A percentile compares a stretch with the other conserved stretches of the same genome.
These are phyloP conservation scores for Tipula confusa DNA, from an alignment of 2,888 invertebrate species.

Conservation along the genomic window DNA sequence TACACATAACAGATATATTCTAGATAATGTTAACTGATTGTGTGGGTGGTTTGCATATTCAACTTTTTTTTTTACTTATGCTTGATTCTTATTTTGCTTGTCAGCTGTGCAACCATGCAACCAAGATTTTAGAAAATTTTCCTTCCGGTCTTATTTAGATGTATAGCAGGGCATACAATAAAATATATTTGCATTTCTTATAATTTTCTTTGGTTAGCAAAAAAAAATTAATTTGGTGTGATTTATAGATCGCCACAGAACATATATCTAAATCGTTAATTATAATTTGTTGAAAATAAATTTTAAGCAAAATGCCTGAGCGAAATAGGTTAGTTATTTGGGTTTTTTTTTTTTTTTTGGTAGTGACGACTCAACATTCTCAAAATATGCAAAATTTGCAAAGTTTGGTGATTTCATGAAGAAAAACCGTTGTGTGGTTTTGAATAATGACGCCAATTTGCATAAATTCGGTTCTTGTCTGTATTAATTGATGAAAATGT, in stretches of 20 bases:
- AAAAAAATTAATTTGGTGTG: background rate
- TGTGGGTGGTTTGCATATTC: background rate
- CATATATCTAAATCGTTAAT: background rate
- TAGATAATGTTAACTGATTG: background rate
- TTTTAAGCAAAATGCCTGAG: background rate
- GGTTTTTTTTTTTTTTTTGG: background rate
- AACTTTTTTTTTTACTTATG: background rate
- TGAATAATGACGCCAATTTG: too few species aligned
- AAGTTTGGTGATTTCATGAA: too few species aligned
- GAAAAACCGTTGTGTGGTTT: too few species aligned
- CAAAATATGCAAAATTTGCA: too few species aligned
- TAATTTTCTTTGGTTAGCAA: background rate
- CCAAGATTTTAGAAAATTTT: slow-evolving; percentile 3
- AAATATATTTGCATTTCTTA: background rate
- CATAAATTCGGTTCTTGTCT: too few species aligned
- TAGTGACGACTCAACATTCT: too few species aligned
- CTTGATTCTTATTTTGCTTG: background rate
- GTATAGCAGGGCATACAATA: too few species aligned
- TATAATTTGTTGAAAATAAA: background rate
- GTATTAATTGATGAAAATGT: too few species aligned
- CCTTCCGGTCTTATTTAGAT: slow-evolving; percentile 25
- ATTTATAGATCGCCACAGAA: slow-evolving; percentile 6
- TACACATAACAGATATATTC: background rate
- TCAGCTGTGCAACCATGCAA: background rate
- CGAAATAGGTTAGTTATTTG: background rate